Evolutionary conservation across 2,888 invertebrate genomes (phyloP).

Genomic region (Nomada fucata): DNA sequence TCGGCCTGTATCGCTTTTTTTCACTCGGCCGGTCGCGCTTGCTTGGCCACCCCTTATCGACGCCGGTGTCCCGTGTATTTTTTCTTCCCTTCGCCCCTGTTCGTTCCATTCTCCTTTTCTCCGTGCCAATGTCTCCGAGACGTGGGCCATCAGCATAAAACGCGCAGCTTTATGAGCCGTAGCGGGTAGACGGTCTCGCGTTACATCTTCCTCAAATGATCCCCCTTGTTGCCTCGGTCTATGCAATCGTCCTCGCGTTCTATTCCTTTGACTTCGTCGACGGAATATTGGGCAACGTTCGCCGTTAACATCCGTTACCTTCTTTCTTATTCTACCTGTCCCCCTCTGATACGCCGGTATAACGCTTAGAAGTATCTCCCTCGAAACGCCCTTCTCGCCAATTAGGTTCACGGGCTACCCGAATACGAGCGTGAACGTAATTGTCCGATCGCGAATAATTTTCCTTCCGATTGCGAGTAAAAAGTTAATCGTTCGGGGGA

Average conservation of each 20-base stretch:
- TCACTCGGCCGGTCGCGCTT: slow-evolving; percentile 30
- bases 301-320: slow-evolving; percentile 19
- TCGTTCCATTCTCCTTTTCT: slow-evolving; percentile 51
- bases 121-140: slow-evolving; percentile 76
- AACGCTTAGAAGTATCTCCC: not conserved
- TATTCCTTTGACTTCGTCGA: slow-evolving; percentile 40
- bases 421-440: not conserved
- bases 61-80: slow-evolving; percentile 22
- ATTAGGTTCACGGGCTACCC: not conserved
- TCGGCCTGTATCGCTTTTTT: slow-evolving; percentile 50
- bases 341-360: not conserved
- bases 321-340: slow-evolving; percentile 32
- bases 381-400: not conserved
- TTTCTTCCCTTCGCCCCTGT: slow-evolving; percentile 17
- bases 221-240: slow-evolving; percentile 39
- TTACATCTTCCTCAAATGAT: slow-evolving; percentile 80
- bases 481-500: not conserved
- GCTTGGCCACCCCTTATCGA: slow-evolving; percentile 10
- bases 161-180: slow-evolving; percentile 82
- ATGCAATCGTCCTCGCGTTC: slow-evolving; percentile 39
- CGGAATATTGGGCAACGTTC: slow-evolving; percentile 50
- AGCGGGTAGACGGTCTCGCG: slow-evolving; percentile 78
- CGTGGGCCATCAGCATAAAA: slow-evolving; percentile 82
- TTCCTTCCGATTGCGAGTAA: not conserved
- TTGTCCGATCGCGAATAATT: not conserved